Conservation (phyloP, 2,113 vertebrate genomes). For the Toxotes chatareus region DNA sequence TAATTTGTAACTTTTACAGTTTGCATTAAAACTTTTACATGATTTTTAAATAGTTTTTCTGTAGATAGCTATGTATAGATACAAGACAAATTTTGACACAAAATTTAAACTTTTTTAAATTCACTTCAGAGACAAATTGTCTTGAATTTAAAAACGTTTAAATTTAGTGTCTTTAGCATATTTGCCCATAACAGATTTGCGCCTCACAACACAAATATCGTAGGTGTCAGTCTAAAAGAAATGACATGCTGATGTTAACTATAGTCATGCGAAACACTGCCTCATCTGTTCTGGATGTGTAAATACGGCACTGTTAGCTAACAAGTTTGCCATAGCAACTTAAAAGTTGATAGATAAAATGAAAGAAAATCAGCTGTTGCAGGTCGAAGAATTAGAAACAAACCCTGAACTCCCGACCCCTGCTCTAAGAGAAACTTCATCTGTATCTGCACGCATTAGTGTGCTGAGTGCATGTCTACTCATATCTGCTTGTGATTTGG, state of each 20-base stretch:
- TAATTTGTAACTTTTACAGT: neutral
- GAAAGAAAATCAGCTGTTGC: neutral
- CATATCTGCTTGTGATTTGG: conserved; percentile 23
- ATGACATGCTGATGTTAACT: neutral
- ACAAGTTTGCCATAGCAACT: neutral
- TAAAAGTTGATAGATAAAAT: neutral
- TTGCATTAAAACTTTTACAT: neutral
- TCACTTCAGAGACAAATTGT: no score
- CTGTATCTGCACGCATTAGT: conserved; percentile 16
- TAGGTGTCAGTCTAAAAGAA: neutral
- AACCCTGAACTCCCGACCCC: conserved; percentile 1
- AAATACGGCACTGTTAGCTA: neutral
- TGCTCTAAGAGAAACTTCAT: conserved; percentile 8
- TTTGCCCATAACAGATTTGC: neutral
- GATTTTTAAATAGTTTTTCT: neutral
- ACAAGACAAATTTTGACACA: no score
- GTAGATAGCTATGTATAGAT: neutral
- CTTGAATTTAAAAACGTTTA: neutral
- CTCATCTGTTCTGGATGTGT: neutral
- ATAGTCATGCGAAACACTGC: no score
- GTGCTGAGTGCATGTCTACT: neutral
- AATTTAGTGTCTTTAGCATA: neutral
- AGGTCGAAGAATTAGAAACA: neutral
- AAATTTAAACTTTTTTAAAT: no score
- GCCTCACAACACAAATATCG: neutral